Base-by-base conservation (phyloP, 2,888 invertebrate genomes). In the Helobdella robusta region DNA sequence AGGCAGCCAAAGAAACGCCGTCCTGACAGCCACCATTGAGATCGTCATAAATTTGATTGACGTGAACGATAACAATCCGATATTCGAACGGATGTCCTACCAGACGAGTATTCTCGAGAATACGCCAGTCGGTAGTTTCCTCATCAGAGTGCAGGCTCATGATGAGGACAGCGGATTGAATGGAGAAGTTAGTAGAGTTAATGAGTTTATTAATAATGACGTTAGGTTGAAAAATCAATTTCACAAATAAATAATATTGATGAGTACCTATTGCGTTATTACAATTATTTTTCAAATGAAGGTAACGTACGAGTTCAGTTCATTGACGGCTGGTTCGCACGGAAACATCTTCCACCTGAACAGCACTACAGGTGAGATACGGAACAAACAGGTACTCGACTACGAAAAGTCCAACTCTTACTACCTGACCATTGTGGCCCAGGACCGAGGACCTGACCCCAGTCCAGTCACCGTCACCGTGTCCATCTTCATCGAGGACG, bases 401-500 rank as follows among this genome's bases (percentile, higher is more conserved):
- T 69, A 50, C 46, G 71, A 71, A 61, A 52, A 35, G 25, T 56
- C 35, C 30, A 28, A 59, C 11, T 56, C 66, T 18, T 71, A 69
- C 44, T 66, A 66, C 25, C 64, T 71, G 34, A 61, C 61, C 0
- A 69, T 71, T 15, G 52, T 68, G 6, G 71, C 71, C 15, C 32
- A 63, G 5, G 71, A 71, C 58, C 52, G 46, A 28, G 70, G 71
- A 4, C 63, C 70, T 2, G 70, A 68, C 30, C 66, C 71, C 2
- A 23, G 67, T 3, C 69, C 71, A 2, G 68, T 50, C 1, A 68
- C 67, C 18, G 66, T 64, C 2, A 67, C 70, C 2, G 73, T 76
- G 83, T 86, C 68, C 59, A 70, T 74, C n/a, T 70, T 61, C n/a
- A 71, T 76, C 15, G 67, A 89, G 23, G 87, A 88, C 1, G 88